These are phyloP conservation scores for Ascidia mentula DNA, from an alignment of 23 tunicate genomes.

Conservation along the genomic window DNA sequence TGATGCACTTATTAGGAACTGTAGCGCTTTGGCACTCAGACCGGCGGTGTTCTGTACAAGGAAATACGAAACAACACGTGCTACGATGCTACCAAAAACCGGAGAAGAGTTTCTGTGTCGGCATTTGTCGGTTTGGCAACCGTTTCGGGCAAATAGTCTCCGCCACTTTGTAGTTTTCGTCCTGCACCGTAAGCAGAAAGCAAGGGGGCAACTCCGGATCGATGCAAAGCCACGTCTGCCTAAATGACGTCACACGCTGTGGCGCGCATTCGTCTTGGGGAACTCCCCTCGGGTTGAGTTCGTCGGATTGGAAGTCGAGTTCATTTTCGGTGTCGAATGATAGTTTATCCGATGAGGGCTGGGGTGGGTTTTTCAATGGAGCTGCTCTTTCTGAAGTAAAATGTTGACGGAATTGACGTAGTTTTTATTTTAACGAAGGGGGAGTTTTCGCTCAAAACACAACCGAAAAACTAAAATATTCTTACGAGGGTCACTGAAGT, in stretches of 20 bases:
- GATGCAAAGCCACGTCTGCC: not conserved
- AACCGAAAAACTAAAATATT: too few species aligned
- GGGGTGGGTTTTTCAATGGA: too few species aligned
- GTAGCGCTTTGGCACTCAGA: constrained; percentile 7
- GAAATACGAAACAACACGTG: too few species aligned
- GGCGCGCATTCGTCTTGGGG: too few species aligned
- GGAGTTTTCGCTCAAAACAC: too few species aligned
- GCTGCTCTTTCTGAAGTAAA: too few species aligned
- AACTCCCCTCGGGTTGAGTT: not conserved
- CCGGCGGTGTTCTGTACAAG: not conserved
- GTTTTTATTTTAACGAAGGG: too few species aligned
- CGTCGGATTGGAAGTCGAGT: not conserved
- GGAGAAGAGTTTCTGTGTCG: not conserved
- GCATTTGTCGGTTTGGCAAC: not conserved
- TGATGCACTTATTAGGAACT: too few species aligned
- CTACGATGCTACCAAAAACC: not conserved
- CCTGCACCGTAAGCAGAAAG: not conserved
- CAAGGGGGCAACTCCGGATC: not conserved
- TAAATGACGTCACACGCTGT: not conserved
- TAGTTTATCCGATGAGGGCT: too few species aligned
- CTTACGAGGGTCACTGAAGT: too few species aligned
- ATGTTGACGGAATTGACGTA: too few species aligned
- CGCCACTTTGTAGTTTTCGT: not conserved
- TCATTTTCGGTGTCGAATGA: not conserved
- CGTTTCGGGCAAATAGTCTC: constrained; percentile 1